A percentile compares a stretch with the other conserved stretches of the same genome.
Evolutionary conservation across 2,888 invertebrate species (phyloP).

Genomic region (Fissipunctia ypsillon): DNA sequence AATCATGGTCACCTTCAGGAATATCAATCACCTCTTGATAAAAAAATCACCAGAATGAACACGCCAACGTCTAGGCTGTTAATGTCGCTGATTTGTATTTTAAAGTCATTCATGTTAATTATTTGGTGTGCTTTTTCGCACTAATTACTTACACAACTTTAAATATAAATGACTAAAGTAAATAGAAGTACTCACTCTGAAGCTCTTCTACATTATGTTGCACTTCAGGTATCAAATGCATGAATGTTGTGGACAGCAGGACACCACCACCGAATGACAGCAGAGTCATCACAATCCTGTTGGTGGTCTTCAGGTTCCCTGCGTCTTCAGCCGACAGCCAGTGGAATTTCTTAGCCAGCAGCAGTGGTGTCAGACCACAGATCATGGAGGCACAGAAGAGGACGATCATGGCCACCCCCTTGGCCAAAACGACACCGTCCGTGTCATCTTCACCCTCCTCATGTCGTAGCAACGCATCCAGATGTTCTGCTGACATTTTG

Average conservation of each 20-base stretch:
- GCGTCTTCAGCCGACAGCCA: conserved; percentile 90
- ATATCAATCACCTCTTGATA: background rate
- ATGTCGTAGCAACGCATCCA: conserved; percentile 68
- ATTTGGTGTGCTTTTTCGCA: background rate
- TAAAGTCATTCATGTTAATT: background rate
- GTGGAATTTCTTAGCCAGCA: conserved; percentile 92
- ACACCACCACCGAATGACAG: conserved; percentile 97
- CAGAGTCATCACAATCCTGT: conserved; percentile 90
- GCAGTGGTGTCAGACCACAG: conserved; percentile 94
- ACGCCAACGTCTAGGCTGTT: no score
- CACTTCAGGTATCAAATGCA: conserved; percentile 95
- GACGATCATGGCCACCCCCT: conserved; percentile 94
- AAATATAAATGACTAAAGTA: background rate
- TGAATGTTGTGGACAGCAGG: conserved; percentile 94
- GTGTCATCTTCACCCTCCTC: conserved; percentile 71
- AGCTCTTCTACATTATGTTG: conserved; percentile 92
- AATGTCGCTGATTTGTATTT: background rate
- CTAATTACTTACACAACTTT: background rate
- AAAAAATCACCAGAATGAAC: background rate
- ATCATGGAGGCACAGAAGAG: conserved; percentile 94
- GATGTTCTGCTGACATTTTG: conserved; percentile 70
- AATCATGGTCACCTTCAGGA: background rate
- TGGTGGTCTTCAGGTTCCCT: conserved; percentile 86
- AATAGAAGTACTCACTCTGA: conserved; percentile 82
- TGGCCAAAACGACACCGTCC: conserved; percentile 92